These are phyloP conservation scores for Gadus chalcogrammus DNA, from an alignment of 2,113 vertebrate genomes.

Conservation along the genomic window DNA sequence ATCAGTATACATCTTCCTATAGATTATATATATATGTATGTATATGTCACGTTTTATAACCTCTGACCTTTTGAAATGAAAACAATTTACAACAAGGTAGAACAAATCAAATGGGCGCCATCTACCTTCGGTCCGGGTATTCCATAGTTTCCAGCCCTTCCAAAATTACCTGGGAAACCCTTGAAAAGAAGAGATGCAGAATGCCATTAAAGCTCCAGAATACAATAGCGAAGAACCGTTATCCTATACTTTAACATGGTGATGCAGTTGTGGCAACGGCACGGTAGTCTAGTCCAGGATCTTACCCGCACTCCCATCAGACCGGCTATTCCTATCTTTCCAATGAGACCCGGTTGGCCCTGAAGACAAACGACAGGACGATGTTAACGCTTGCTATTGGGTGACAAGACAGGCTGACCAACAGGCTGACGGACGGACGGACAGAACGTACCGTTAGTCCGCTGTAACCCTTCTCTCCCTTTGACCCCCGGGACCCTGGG, in stretches of 20 bases:
- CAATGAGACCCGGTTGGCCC: conserved; percentile 73
- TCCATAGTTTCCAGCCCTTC: conserved; percentile 65
- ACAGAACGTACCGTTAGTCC: conserved; percentile 66
- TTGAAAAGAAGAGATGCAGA: conserved; percentile 18
- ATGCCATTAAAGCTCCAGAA: background rate
- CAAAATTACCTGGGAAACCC: conserved; percentile 65
- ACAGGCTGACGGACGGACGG: background rate
- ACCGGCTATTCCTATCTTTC: conserved; percentile 67
- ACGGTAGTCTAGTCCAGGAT: conserved; percentile 8
- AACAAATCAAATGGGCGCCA: background rate
- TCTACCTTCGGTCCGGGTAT: conserved; percentile 73
- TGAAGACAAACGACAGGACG: conserved; percentile 42
- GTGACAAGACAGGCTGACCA: background rate
- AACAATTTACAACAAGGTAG: background rate
- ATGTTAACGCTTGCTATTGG: background rate
- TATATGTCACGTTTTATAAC: too few species aligned
- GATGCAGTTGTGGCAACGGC: background rate
- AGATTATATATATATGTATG: too few species aligned
- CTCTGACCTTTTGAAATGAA: too few species aligned
- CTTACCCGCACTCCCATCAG: conserved; percentile 69
- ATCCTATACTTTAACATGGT: background rate
- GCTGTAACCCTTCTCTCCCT: conserved; percentile 71
- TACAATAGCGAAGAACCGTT: background rate
- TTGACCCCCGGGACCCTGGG: conserved; percentile 63
- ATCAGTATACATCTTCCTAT: too few species aligned